Evolutionary conservation across 2,113 vertebrate genomes (phyloP).

Genomic region (Myiozetetes cayanensis): DNA sequence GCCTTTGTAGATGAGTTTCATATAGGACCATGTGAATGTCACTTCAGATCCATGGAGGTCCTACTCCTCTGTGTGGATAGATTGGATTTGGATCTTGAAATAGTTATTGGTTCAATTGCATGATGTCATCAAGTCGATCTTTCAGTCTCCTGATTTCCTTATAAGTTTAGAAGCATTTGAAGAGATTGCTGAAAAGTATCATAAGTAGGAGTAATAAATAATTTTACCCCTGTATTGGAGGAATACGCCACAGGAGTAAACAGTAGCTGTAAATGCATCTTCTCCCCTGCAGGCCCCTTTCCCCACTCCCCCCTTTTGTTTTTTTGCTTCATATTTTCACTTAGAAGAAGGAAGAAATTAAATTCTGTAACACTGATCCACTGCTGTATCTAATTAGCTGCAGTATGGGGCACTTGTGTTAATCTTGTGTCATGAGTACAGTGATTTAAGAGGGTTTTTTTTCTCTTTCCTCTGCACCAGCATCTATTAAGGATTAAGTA

Average conservation of each 20-base stretch:
- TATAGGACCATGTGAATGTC: background rate
- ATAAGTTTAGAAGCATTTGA: background rate
- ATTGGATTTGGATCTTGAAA: background rate
- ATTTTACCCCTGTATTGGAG: background rate
- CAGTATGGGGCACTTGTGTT: background rate
- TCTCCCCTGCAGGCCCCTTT: background rate
- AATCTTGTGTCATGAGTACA: background rate
- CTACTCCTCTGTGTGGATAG: background rate
- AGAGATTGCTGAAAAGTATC: background rate
- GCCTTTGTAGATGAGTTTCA: background rate
- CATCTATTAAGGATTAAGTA: constrained; percentile 3
- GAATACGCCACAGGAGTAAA: background rate
- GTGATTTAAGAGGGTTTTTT: background rate
- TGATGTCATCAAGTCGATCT: background rate
- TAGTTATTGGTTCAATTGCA: background rate
- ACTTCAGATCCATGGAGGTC: background rate
- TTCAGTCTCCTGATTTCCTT: background rate
- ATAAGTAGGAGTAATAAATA: background rate
- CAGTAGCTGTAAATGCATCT: background rate
- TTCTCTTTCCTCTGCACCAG: background rate
- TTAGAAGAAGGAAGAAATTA: background rate
- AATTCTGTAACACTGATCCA: constrained; percentile 7
- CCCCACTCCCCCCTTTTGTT: background rate
- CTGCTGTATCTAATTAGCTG: constrained; percentile 8
- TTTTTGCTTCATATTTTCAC: background rate